Evolutionary conservation across 2,113 vertebrate species (phyloP).

Genomic region (Budorcas taxicolor): DNA sequence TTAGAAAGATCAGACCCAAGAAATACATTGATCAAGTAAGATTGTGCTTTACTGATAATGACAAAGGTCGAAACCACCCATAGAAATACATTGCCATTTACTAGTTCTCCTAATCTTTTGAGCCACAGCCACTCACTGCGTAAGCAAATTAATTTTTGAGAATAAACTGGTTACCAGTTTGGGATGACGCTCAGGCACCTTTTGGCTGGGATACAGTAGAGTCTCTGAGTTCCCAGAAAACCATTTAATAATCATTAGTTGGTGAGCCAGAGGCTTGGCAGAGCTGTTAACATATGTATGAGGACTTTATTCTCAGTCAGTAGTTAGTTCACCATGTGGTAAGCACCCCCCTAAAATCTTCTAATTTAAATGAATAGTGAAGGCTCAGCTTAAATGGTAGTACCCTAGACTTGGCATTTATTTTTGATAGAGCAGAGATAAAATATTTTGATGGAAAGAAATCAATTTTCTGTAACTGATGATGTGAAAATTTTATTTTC

Average conservation of each 20-base stretch:
- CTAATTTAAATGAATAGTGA: slow-evolving; percentile 20
- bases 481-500: slow-evolving; percentile 73
- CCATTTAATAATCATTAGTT: neutral
- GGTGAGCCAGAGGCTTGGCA: slow-evolving; percentile 16
- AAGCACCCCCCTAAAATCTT: neutral
- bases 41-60: neutral
- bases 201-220: neutral
- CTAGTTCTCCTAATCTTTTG: neutral
- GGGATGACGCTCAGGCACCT: neutral
- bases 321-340: neutral
- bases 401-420: slow-evolving; percentile 46
- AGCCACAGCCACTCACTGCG: neutral
- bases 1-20: neutral
- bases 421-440: slow-evolving; percentile 65
- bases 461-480: slow-evolving; percentile 65
- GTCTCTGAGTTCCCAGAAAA: slow-evolving; percentile 23
- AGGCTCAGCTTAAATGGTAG: neutral
- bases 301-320: neutral
- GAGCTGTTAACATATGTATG: neutral
- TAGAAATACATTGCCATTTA: neutral
- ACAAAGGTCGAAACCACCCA: neutral
- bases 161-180: slow-evolving; percentile 7
- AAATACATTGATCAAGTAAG: neutral
- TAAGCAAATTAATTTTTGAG: neutral
- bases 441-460: slow-evolving; percentile 73